phyloP scores from a whole-genome alignment of 2,797 vertebrate species.

The Gallirallus australis region DNA sequence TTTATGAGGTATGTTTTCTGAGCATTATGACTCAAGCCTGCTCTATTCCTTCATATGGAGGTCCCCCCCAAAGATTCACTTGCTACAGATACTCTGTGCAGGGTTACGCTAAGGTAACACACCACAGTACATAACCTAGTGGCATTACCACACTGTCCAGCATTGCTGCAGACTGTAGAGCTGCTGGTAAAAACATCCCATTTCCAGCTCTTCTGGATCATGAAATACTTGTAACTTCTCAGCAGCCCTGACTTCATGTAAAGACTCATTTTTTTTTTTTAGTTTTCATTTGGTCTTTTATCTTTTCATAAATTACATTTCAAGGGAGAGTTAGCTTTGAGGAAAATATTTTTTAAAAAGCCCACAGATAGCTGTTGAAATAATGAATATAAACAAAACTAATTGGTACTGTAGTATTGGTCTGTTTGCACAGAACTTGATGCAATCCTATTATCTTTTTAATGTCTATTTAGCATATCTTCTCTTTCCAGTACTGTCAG shows the following conservation, averaged over 20 bases:
- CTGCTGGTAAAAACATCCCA: background rate
- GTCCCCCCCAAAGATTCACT: background rate
- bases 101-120: background rate
- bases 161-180: background rate
- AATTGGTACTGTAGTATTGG: accelerated
- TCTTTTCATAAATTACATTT: background rate
- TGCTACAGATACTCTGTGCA: background rate
- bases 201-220: background rate
- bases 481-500: background rate
- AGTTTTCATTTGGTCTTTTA: background rate
- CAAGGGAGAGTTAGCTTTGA: background rate
- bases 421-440: background rate
- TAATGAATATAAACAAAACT: background rate
- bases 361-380: background rate
- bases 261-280: background rate
- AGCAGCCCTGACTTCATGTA: background rate
- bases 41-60: background rate
- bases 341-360: background rate
- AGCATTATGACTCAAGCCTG: background rate
- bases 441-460: background rate
- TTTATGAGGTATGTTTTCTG: background rate
- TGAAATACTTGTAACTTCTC: background rate
- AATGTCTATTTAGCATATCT: background rate
- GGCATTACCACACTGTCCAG: background rate
- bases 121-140: background rate